A percentile compares a stretch with the other conserved stretches of the same genome.
Conservation (phyloP, 2,797 vertebrate genomes). For the Propithecus perrieri region DNA sequence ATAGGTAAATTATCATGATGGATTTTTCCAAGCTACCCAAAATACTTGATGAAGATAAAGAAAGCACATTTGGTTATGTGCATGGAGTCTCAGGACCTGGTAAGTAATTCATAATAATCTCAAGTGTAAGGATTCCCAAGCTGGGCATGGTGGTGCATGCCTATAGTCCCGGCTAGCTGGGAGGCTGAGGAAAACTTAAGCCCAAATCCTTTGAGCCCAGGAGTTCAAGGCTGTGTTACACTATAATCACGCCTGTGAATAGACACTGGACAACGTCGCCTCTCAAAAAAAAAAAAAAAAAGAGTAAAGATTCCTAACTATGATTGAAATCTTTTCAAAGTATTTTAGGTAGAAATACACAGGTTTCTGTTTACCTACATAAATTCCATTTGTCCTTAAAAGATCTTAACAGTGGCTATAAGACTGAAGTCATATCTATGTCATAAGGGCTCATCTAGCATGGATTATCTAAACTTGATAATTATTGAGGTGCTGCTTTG, state of each 20-base stretch:
- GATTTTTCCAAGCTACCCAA: conserved; percentile 95
- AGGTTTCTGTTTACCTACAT: background rate
- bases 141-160: background rate
- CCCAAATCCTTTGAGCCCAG: background rate
- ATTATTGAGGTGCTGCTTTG: conserved; percentile 30
- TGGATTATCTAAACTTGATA: background rate
- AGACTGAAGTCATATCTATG: background rate
- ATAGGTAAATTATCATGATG: conserved; percentile 88
- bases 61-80: conserved; percentile 94
- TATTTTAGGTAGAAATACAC: conserved; percentile 16
- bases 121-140: background rate
- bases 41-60: conserved; percentile 93
- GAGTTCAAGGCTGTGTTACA: background rate
- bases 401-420: background rate
- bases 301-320: background rate
- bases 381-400: background rate
- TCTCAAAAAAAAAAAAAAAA: background rate
- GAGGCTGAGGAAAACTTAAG: background rate
- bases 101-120: conserved; percentile 77
- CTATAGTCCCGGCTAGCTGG: background rate
- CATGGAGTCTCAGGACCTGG: conserved; percentile 97
- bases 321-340: background rate
- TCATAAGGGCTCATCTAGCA: background rate
- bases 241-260: background rate
- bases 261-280: background rate